These are phyloP conservation scores for Trachurus trachurus DNA, from an alignment of 2,797 vertebrate species.

Conservation along the genomic window DNA sequence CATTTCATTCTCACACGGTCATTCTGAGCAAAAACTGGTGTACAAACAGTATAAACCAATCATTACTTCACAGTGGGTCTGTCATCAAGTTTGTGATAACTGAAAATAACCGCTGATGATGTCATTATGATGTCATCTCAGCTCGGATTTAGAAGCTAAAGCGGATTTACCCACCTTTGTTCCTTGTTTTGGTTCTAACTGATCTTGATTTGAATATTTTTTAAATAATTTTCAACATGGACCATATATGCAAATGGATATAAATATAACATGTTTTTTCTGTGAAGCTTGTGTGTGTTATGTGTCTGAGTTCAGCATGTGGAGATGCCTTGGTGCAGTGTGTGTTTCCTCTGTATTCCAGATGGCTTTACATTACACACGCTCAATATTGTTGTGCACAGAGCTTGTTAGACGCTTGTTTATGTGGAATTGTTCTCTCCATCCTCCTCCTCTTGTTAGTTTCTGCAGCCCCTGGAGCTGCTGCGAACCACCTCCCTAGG, in stretches of 20 bases:
- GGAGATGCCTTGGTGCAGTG: neutral
- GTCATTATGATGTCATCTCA: constrained; percentile 24
- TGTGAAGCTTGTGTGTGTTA: neutral
- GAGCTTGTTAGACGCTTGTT: constrained; percentile 77
- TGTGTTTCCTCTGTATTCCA: constrained; percentile 38
- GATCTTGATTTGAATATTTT: constrained; percentile 14
- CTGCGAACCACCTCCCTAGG: constrained; percentile 59
- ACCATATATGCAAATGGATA: neutral
- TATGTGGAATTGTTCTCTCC: constrained; percentile 58
- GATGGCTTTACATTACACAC: constrained; percentile 53
- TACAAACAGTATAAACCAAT: neutral
- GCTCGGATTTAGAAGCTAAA: neutral
- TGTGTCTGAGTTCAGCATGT: neutral
- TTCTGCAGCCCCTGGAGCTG: constrained; percentile 67
- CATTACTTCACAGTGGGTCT: neutral
- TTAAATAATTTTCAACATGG: neutral
- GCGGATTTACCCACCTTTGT: too few relatives aligned
- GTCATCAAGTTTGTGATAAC: neutral
- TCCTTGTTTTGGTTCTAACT: constrained; percentile 10
- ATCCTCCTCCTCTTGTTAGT: constrained; percentile 56
- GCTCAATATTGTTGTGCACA: constrained; percentile 32
- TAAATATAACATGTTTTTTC: neutral
- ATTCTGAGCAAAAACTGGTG: neutral
- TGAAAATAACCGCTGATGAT: constrained; percentile 1
- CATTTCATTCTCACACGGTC: too few relatives aligned